Evolutionary conservation across 2,113 vertebrate genomes (phyloP).

Genomic region (Sinocyclocheilus anophthalmus): DNA sequence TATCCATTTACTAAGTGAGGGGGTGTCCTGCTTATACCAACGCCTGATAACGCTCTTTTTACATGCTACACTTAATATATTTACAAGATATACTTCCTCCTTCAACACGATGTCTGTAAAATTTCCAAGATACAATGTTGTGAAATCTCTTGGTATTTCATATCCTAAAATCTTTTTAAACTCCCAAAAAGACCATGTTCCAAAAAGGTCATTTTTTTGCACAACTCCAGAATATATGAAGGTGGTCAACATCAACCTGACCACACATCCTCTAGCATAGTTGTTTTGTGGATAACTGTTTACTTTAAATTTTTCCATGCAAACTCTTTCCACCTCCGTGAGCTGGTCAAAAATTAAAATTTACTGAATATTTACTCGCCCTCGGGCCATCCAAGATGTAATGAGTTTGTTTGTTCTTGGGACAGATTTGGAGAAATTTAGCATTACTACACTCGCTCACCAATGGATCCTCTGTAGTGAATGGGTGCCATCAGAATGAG

Average conservation of each 20-base stretch:
- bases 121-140: background rate
- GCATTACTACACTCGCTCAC: background rate
- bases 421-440: background rate
- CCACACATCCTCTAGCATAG: too few species aligned
- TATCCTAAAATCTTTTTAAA: background rate
- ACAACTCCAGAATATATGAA: background rate
- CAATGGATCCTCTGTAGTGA: background rate
- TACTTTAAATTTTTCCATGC: too few species aligned
- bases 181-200: background rate
- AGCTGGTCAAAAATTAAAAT: too few species aligned
- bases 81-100: too few species aligned
- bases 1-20: too few species aligned
- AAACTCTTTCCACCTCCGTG: too few species aligned
- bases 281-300: too few species aligned
- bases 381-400: background rate
- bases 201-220: background rate
- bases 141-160: background rate
- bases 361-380: background rate
- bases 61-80: too few species aligned
- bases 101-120: background rate
- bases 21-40: too few species aligned
- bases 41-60: too few species aligned
- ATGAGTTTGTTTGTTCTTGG: background rate
- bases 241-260: too few species aligned
- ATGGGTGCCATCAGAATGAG: background rate